Base-by-base conservation (phyloP, 2,797 vertebrate genomes). In the Lacerta viridis region DNA sequence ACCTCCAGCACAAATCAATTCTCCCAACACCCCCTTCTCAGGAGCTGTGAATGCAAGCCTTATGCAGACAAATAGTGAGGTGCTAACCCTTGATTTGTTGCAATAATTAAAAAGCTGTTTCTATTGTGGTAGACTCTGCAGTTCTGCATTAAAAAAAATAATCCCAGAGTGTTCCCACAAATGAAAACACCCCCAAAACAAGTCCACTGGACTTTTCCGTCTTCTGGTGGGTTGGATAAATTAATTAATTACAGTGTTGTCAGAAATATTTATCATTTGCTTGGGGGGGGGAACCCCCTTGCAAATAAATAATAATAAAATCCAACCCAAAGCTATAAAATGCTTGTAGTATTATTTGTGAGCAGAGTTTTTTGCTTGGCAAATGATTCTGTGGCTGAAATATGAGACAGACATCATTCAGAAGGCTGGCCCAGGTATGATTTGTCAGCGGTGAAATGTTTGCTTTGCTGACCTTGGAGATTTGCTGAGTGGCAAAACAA, bases 41-140 rank as follows among this genome's bases (percentile, higher is more conserved):
- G 15, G 59, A 66, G 46, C 75, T 33, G 5, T n/a, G 72, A n/a
- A 43, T n/a, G 27, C 17, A 33, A 36, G 13, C 33, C 36, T 18
- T 25, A 15, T 29, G 41, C 83, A 61, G 15, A 7, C 33, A 43
- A 15, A 36, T 25, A 50, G 33, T 17, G 41, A 61, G 39, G 36
- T 9, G 25, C 23, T 36, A n/a, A 7, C 41, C 15, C 29, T 55
- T 79, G 75, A 69, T 86, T 79, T 79, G 64, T 46, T 86, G 85
- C n/a, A 79, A 68, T 79, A 79, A 79, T 86, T 79, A 79, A 46
- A 79, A 86, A 68, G 64, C 5, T 13, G 5, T 69, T 68, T 79
- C 75, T 18, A 36, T 64, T 25, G n/a, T 41, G 1, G 10, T 33
- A 13, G 11, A 13, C 25, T 23, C 61, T 66, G 39, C n/a, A 9